phyloP scores from a whole-genome alignment of 2,797 vertebrate species.

The Aldrovandia affinis region DNA sequence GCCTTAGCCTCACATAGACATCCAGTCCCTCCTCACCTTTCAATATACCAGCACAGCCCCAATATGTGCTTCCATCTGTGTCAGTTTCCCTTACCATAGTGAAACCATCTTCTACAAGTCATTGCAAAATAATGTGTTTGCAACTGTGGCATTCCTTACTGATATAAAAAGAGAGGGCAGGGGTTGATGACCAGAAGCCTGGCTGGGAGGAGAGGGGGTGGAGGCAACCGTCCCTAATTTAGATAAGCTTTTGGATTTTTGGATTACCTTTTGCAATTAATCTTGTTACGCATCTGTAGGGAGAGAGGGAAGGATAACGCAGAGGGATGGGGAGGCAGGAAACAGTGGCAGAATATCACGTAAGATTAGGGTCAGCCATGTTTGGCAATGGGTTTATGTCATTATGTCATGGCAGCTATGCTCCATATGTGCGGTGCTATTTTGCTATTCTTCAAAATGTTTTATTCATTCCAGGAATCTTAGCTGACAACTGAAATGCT shows the following conservation, averaged over 20 bases:
- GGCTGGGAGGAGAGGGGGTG: background rate
- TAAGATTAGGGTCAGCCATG: constrained; percentile 23
- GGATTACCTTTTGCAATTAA: constrained; percentile 76
- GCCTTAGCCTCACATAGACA: constrained; percentile 16
- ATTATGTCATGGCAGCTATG: too few species aligned
- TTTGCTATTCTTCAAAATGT: too few species aligned
- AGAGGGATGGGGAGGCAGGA: too few species aligned
- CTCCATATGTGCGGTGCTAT: too few species aligned
- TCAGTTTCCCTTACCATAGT: background rate
- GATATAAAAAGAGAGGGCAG: background rate
- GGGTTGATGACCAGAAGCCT: background rate
- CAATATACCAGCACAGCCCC: background rate
- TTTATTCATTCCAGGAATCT: too few species aligned
- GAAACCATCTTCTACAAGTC: background rate
- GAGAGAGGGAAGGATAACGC: constrained; percentile 47
- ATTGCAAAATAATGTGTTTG: background rate
- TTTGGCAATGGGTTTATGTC: background rate
- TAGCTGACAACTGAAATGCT: too few species aligned
- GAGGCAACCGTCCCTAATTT: constrained; percentile 62
- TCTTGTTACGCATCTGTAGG: constrained; percentile 62
- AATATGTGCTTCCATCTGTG: too few species aligned
- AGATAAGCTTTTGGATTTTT: constrained; percentile 70
- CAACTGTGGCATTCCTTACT: background rate
- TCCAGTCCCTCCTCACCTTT: background rate
- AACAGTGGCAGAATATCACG: constrained; percentile 6